phyloP scores from a whole-genome alignment of 2,888 invertebrate genomes.

The Eledone cirrhosa region DNA sequence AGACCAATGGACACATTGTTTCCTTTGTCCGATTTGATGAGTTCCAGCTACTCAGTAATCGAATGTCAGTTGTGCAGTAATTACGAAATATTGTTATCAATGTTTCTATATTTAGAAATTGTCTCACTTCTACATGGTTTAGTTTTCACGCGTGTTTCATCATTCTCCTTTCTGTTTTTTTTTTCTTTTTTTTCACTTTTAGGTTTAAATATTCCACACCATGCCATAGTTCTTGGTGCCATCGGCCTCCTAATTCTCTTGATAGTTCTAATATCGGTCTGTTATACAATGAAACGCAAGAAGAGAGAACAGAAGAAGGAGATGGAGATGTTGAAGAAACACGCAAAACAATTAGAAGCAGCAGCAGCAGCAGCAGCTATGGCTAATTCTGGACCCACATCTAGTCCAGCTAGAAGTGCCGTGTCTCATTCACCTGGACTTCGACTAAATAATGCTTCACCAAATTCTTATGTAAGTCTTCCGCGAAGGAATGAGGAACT shows the following conservation, averaged over 20 bases:
- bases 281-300: constrained; percentile 50
- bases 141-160: too few species aligned
- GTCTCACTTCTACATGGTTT: too few species aligned
- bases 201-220: constrained; percentile 38
- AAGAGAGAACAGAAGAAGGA: constrained; percentile 39
- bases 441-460: not conserved
- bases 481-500: constrained; percentile 7
- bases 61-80: too few species aligned
- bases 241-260: constrained; percentile 57
- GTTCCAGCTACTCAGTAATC: too few species aligned
- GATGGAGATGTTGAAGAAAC: constrained; percentile 37
- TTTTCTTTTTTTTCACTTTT: not conserved
- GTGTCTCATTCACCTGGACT: not conserved
- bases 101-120: too few species aligned
- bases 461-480: constrained; percentile 8
- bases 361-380: not conserved
- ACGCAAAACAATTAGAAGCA: constrained; percentile 11
- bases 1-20: too few species aligned
- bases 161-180: not conserved
- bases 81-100: not conserved
- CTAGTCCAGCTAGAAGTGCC: not conserved
- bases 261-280: constrained; percentile 48
- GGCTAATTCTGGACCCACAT: not conserved
- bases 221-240: constrained; percentile 55
- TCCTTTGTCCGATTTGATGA: too few species aligned